Evolutionary conservation across 2,888 invertebrate species (phyloP).

Genomic region (Erebia aethiops): DNA sequence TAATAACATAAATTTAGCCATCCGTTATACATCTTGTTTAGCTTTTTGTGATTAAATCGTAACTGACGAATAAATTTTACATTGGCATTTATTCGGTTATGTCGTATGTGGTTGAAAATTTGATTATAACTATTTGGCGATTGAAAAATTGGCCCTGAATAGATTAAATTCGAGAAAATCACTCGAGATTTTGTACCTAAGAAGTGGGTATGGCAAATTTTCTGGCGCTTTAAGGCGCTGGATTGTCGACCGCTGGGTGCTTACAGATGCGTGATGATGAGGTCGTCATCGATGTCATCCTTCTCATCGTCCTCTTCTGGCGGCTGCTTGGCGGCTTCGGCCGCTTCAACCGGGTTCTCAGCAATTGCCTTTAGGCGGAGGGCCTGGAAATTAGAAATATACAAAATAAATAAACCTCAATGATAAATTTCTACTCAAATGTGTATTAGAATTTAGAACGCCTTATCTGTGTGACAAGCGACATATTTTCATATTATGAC

Average conservation of each 20-base stretch:
- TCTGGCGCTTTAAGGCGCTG: conserved; percentile 25
- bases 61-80: too few relatives aligned
- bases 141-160: conserved; percentile 15
- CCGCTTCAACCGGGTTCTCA: conserved; percentile 84
- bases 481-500: too few relatives aligned
- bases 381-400: conserved; percentile 62
- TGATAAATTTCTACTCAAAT: not conserved
- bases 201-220: conserved; percentile 48
- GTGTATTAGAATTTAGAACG: too few relatives aligned
- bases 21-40: too few relatives aligned
- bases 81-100: too few relatives aligned
- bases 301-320: conserved; percentile 93
- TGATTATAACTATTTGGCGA: too few relatives aligned
- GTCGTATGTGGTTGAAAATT: too few relatives aligned
- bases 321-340: conserved; percentile 86
- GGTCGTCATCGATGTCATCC: conserved; percentile 94
- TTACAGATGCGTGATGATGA: conserved; percentile 92
- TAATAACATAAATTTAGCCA: too few relatives aligned
- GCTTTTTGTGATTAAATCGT: too few relatives aligned
- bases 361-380: conserved; percentile 89
- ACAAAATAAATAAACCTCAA: not conserved
- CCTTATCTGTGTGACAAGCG: too few relatives aligned
- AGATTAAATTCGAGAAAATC: conserved; percentile 35
- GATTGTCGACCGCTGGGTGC: conserved; percentile 10
- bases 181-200: conserved; percentile 49